Base-by-base conservation (phyloP, 2,113 vertebrate genomes). In the Gobiocypris rarus region DNA sequence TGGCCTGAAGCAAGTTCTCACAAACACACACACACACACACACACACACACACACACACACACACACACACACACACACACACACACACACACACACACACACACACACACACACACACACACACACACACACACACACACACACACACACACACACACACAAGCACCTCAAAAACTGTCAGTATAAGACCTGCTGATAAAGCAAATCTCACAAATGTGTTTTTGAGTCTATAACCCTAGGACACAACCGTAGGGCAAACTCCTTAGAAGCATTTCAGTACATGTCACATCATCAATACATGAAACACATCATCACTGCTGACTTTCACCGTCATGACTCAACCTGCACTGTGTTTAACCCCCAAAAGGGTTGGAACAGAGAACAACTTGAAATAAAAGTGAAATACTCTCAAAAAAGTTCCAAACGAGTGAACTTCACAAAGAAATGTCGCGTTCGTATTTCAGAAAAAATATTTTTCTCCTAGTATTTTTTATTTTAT, bases 181-280 rank as follows among this genome's bases (percentile, higher is more conserved):
- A 31, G 56, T 34, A 43, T 28, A 1, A 75, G 9, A 71, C n/a
- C 48, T 58, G 83, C 75, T 59, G 75, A 78, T 59, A 13, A 48
- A 41, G 61, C 83, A 75, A 31, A 75, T 67, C 70, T 75, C 45
- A 63, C 24, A 75, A 14, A 31, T 54, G 82, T 59, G 73, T 26
- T 83, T 38, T 13, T 11, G 48, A 69, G 34, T 52, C 11, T 59
- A 34, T 54, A 56, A 56, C 45, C 69, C 41, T 52, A n/a, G 38
- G 54, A 63, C 8, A 61, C 1, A 78, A 17, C 59, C 5, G 22
- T 14, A 28, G 38, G 56, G 56, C 56, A 63, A 50, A 34, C 10
- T 11, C 71, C 24, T 26, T 8, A 24, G 45, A 11, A 50, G 11
- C 1, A 9, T 50, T 74, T 74, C n/a, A 28, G 3, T 14, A 13